Conservation (phyloP, 1,140 invertebrate genomes). For the Xylocopa sonorina region DNA sequence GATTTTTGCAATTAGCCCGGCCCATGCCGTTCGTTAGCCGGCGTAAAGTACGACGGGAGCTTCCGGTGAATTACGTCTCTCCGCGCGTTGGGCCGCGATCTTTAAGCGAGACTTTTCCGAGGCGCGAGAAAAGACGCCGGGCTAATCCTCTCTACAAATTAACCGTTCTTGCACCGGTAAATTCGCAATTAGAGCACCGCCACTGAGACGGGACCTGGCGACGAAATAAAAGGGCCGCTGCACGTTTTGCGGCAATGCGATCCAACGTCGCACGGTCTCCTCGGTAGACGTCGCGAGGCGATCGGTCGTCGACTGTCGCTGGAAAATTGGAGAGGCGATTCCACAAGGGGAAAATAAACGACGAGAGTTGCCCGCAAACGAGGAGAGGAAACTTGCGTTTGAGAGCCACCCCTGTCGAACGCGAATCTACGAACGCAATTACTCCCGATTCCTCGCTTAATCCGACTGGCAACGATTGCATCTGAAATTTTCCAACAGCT, state of each 20-base stretch:
- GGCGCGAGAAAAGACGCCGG: slow-evolving; percentile 40
- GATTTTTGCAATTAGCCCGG: slow-evolving; percentile 45
- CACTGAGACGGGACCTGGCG: too few relatives aligned
- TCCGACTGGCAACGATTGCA: too few relatives aligned
- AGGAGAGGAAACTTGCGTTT: too few relatives aligned
- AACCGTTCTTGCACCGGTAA: slow-evolving; percentile 29
- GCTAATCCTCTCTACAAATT: slow-evolving; percentile 57
- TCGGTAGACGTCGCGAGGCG: not conserved
- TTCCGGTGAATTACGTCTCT: slow-evolving; percentile 41
- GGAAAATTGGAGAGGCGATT: too few relatives aligned
- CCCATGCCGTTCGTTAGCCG: slow-evolving; percentile 10
- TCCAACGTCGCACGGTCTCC: not conserved
- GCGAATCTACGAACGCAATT: too few relatives aligned
- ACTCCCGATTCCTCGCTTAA: too few relatives aligned
- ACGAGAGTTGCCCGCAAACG: too few relatives aligned
- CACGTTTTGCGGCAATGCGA: not conserved
- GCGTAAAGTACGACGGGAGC: slow-evolving; percentile 26
- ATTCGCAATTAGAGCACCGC: slow-evolving; percentile 39
- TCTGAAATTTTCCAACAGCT: too few relatives aligned
- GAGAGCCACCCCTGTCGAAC: too few relatives aligned
- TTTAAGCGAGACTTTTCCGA: slow-evolving; percentile 26
- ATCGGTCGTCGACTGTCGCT: too few relatives aligned
- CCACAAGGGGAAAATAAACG: too few relatives aligned
- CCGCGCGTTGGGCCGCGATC: slow-evolving; percentile 11
- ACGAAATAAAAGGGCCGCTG: not conserved